Evolutionary conservation across 2,797 vertebrate species (phyloP), one percentile per base, ranked within the genome.

Genomic region (Coilia nasus): DNA sequence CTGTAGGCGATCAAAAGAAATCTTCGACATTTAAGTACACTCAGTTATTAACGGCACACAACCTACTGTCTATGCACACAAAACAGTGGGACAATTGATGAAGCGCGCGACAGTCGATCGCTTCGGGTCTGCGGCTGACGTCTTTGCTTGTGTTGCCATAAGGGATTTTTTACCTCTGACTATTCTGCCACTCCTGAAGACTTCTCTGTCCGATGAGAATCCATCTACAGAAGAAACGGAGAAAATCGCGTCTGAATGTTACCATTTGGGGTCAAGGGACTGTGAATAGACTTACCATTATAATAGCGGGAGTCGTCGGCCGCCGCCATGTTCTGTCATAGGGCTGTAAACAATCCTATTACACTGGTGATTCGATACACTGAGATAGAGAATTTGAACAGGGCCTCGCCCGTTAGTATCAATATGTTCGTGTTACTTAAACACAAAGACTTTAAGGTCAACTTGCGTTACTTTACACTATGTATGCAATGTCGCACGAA

Each of bases 231-330:
- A 94, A 95, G 41, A 75, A 83, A 87, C 85, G 23, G 15, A 31
- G 88, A 41, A 87, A 25, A 82, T 85, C 83, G 71, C 0, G 47
- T 60, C 86, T 19, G 90, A 59, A 87, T 46, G 44, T 87, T 0
- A 88, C 11, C 46, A 1, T 44, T 21, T 21, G 71, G 71, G 75
- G 28, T 78, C 7, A 82, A 83, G 46, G 81, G 25, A 82, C 75
- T 87, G 50, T 3, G 44, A 25, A 81, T 7, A 15, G 14, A 89
- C 93, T 94, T 91, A 95, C 95, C 94, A 82, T 92, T 95, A 91
- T 94, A 93, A 88, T 93, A 95, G 83, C 93, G 91, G 10, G 93
- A 92, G 89, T 94, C 89, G 19, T 95, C 95, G 60, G 86, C 83
- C 47, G 84, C 85, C 92, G 95, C 93, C 94, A 95, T 96, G n/a